Evolutionary conservation across 2,888 invertebrate species (phyloP).

Genomic region (Ormyrus rosae): DNA sequence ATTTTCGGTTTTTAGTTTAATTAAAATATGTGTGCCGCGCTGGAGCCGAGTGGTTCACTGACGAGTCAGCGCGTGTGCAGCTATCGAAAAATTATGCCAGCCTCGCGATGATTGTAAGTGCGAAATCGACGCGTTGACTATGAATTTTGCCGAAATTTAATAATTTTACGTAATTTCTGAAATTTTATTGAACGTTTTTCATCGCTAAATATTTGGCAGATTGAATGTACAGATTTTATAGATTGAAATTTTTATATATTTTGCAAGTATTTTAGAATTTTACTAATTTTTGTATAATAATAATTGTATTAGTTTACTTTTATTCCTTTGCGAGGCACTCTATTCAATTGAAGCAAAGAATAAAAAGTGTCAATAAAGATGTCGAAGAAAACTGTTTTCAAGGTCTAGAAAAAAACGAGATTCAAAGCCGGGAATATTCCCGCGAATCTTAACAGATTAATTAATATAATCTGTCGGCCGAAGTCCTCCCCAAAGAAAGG

Average conservation of each 20-base stretch:
- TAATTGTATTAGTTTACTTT: not conserved
- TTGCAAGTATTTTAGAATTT: no score
- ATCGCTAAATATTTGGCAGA: no score
- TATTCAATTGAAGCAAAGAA: not conserved
- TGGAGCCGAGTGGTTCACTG: not conserved
- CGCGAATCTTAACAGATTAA: conserved; percentile 64
- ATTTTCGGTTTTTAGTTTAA: conserved; percentile 73
- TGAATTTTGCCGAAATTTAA: no score
- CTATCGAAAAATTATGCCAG: conserved; percentile 23
- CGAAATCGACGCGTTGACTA: no score
- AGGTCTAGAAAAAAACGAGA: conserved; percentile 24
- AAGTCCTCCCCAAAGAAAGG: conserved; percentile 12
- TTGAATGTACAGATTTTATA: no score
- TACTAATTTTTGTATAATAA: not conserved
- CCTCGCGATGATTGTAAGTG: no score
- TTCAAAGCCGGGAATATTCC: conserved; percentile 34
- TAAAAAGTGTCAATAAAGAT: conserved; percentile 31
- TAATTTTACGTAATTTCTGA: no score
- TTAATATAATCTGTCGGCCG: conserved; percentile 66
- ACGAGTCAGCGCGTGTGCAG: not conserved
- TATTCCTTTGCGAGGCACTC: not conserved
- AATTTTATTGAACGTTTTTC: no score
- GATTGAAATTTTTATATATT: no score
- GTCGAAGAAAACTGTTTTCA: conserved; percentile 35
- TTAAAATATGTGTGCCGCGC: conserved; percentile 64